These are phyloP conservation scores for Camptogramma bilineatum DNA, from an alignment of 2,888 invertebrate species.

Conservation along the genomic window DNA sequence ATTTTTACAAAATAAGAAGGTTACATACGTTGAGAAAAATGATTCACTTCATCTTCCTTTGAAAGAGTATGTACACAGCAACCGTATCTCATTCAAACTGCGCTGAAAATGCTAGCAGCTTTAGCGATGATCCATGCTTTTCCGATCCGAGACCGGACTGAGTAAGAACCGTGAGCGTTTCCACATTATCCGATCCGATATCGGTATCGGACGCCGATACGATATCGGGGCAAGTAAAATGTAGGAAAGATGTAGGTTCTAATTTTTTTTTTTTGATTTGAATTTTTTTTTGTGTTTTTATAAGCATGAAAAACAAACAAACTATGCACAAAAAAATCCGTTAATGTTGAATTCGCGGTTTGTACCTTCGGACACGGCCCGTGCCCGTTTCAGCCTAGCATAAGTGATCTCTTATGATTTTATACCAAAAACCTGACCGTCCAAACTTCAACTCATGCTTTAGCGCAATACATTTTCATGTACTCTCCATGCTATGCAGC, in stretches of 20 bases:
- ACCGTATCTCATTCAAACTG: background rate
- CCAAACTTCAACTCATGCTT: conserved; percentile 31
- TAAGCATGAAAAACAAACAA: no score
- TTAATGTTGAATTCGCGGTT: no score
- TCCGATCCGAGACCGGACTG: background rate
- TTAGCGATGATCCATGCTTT: background rate
- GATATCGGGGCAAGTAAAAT: no score
- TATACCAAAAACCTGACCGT: conserved; percentile 13
- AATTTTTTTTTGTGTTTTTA: no score
- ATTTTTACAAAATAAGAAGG: background rate
- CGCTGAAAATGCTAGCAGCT: background rate
- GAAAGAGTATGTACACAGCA: conserved; percentile 1
- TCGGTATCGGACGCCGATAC: no score
- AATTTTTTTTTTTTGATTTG: no score
- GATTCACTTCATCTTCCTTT: conserved; percentile 8
- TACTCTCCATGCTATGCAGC: conserved; percentile 45
- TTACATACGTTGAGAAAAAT: conserved; percentile 3
- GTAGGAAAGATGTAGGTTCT: no score
- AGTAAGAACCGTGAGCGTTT: no score
- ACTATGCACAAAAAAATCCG: no score
- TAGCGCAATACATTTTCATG: conserved; percentile 38
- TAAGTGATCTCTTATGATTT: background rate
- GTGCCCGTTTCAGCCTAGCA: background rate
- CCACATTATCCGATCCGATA: no score
- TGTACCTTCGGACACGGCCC: background rate